phyloP scores from a whole-genome alignment of 92 coral and sea anemone genomes.

The Epizoanthus ramosus region DNA sequence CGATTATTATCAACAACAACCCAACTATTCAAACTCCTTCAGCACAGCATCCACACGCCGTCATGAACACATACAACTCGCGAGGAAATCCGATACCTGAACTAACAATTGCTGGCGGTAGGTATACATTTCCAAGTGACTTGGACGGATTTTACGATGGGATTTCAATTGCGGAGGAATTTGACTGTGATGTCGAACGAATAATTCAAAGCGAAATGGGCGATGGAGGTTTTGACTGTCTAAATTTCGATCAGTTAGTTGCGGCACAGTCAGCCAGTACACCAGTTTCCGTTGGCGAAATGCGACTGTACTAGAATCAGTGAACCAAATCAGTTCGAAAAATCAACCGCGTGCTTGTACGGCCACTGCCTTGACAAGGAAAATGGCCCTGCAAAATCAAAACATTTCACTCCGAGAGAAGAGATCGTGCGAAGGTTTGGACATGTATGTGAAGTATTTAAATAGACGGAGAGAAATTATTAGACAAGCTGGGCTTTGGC shows the following conservation, averaged over 20 bases:
- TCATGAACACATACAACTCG: constrained; percentile 19
- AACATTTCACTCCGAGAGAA: constrained; percentile 34
- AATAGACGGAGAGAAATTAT: neutral
- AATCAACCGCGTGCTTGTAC: neutral
- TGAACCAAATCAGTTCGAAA: neutral
- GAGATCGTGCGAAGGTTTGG: neutral
- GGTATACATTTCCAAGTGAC: constrained; percentile 85
- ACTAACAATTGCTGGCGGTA: constrained; percentile 2
- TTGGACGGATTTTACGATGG: constrained; percentile 70
- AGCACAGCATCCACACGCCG: constrained; percentile 9
- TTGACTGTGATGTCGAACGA: constrained; percentile 92
- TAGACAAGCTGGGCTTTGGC: neutral
- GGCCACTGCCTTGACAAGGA: constrained; percentile 27
- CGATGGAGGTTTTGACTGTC: constrained; percentile 89
- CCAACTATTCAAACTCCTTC: constrained; percentile 29
- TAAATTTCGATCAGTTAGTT: constrained; percentile 89
- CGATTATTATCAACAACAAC: constrained; percentile 36
- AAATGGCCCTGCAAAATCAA: constrained; percentile 36
- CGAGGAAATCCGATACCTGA: constrained; percentile 36
- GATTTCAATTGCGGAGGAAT: constrained; percentile 50
- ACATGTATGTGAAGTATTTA: neutral
- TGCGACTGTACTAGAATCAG: constrained; percentile 59
- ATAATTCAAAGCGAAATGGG: constrained; percentile 89
- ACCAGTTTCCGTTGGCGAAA: constrained; percentile 77
- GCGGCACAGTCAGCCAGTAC: constrained; percentile 63